A percentile compares a stretch with the other conserved stretches of the same genome.
These are phyloP conservation scores for Distichodus sexfasciatus DNA, from an alignment of 2,797 vertebrate genomes.

Conservation along the genomic window DNA sequence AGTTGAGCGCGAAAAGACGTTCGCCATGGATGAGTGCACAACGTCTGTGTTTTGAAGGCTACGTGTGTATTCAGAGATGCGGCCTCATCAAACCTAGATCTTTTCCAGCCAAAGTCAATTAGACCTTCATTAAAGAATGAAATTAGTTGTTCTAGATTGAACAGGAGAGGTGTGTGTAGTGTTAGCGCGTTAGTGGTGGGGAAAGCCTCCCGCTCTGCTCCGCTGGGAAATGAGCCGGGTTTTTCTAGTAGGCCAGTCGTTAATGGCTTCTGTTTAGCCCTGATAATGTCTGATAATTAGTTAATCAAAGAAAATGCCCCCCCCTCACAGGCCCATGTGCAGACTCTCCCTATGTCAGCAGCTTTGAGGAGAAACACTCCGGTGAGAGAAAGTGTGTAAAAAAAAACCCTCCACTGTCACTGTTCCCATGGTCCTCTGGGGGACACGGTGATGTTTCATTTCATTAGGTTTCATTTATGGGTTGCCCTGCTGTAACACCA, in stretches of 20 bases:
- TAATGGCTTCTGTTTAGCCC: constrained; percentile 81
- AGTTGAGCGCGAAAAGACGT: no score
- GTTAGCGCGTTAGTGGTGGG: constrained; percentile 42
- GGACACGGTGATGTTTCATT: not conserved
- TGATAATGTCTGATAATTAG: constrained; percentile 81
- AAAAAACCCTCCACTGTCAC: not conserved
- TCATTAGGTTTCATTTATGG: no score
- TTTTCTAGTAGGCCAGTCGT: constrained; percentile 60
- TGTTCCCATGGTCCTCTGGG: not conserved
- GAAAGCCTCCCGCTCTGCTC: constrained; percentile 42
- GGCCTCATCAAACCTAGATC: constrained; percentile 56
- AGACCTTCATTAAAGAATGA: constrained; percentile 72
- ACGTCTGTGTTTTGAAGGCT: not conserved
- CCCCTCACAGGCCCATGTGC: constrained; percentile 61
- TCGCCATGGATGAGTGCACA: no score
- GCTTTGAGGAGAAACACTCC: constrained; percentile 58
- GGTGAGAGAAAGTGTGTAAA: constrained; percentile 27
- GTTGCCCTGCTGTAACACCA: not conserved
- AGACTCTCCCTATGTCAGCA: constrained; percentile 58
- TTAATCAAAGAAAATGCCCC: constrained; percentile 75
- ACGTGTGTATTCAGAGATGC: constrained; percentile 16
- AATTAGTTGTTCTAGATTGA: constrained; percentile 74
- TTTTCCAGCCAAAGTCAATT: constrained; percentile 70
- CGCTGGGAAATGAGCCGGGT: constrained; percentile 68
- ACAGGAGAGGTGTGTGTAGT: constrained; percentile 64